Conservation (phyloP, 2,113 vertebrate genomes). For the Tylochromis polylepis region DNA sequence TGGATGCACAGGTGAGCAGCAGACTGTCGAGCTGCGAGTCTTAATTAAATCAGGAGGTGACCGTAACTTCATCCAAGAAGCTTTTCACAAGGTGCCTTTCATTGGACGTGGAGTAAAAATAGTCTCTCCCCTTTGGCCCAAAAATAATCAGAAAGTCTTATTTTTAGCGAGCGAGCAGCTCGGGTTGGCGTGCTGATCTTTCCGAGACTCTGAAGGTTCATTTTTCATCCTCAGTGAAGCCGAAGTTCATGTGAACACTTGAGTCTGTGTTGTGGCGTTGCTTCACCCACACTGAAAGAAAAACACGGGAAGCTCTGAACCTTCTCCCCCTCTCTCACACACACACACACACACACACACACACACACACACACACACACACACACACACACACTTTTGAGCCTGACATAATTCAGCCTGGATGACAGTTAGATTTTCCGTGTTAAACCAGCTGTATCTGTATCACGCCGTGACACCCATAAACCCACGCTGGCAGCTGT, state of each 20-base stretch:
- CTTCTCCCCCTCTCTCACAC: neutral
- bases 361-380: neutral
- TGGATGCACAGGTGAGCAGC: constrained; percentile 90
- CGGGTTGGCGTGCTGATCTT: neutral
- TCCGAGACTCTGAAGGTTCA: neutral
- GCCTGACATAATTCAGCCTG: neutral
- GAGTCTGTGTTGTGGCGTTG: neutral
- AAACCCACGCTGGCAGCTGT: neutral
- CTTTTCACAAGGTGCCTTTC: neutral
- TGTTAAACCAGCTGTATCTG: neutral
- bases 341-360: neutral
- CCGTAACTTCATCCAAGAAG: neutral
- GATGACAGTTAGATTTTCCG: neutral
- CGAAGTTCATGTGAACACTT: neutral
- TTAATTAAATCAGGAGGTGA: neutral
- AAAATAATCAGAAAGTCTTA: neutral
- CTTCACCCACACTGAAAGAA: constrained; percentile 6
- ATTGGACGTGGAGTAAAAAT: neutral
- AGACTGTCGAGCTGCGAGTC: neutral
- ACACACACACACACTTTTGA: neutral
- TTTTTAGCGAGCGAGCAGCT: neutral
- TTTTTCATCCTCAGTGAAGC: neutral
- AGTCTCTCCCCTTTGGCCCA: neutral
- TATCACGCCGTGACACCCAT: neutral
- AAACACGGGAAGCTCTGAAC: constrained; percentile 3